A percentile compares a stretch with the other conserved stretches of the same genome.
Evolutionary conservation across 1,140 invertebrate species (phyloP).

Genomic region (Limonius californicus): DNA sequence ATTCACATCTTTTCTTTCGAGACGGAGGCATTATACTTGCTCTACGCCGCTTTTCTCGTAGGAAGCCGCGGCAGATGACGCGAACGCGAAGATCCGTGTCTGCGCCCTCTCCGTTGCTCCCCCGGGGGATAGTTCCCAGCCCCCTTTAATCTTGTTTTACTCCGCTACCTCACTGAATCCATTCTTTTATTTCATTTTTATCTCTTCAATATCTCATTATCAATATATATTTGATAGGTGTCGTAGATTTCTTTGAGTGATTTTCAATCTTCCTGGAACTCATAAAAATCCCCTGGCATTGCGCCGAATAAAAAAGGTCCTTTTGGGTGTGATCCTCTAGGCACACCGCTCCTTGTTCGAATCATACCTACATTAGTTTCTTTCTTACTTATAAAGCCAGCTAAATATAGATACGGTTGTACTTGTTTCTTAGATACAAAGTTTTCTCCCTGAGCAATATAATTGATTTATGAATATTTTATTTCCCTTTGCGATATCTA

Average conservation of each 20-base stretch:
- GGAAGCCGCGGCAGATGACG: background rate
- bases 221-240: constrained; percentile 28
- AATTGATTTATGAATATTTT: no score
- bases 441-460: no score
- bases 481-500: no score
- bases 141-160: constrained; percentile 30
- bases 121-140: constrained; percentile 22
- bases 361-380: no score
- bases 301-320: background rate
- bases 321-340: no score
- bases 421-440: no score
- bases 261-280: background rate
- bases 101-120: constrained; percentile 14
- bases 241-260: constrained; percentile 4
- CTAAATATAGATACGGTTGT: no score
- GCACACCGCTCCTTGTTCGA: no score
- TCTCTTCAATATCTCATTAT: constrained; percentile 35
- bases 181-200: constrained; percentile 36
- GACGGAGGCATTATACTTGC: no score
- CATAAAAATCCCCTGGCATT: background rate
- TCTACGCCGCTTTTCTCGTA: background rate
- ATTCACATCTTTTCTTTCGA: background rate
- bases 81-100: constrained; percentile 8
- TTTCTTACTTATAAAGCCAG: no score
- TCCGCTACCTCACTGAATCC: constrained; percentile 27